phyloP scores from a whole-genome alignment of 1,140 invertebrate species.

The Chionoecetes opilio region DNA sequence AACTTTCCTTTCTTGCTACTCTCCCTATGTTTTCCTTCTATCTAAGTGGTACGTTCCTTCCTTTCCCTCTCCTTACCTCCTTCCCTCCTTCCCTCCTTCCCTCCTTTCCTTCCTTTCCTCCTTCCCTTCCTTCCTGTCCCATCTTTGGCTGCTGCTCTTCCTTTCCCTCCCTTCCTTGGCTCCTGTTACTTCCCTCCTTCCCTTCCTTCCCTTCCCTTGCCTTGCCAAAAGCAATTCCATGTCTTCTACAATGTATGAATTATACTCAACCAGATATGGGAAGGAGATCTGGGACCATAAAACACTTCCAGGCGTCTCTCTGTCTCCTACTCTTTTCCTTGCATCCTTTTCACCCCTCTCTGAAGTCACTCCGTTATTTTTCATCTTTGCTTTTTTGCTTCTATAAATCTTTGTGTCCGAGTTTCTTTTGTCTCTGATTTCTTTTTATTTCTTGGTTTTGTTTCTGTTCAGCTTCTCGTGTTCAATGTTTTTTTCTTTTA shows the following conservation, averaged over 20 bases:
- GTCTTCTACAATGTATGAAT: too few relatives aligned
- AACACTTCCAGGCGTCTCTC: neutral
- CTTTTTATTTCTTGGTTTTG: too few relatives aligned
- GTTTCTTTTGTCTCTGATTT: too few relatives aligned
- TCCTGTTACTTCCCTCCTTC: neutral
- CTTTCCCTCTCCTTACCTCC: neutral
- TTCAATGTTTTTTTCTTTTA: too few relatives aligned
- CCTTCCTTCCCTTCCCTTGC: neutral
- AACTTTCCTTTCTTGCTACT: neutral
- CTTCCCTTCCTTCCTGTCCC: constrained; percentile 21
- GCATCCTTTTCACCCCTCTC: too few relatives aligned
- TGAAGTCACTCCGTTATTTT: too few relatives aligned
- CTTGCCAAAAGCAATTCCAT: too few relatives aligned
- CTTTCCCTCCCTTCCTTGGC: constrained; percentile 41
- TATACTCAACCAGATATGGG: constrained; percentile 9
- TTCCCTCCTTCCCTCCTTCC: constrained; percentile 13
- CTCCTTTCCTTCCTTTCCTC: neutral
- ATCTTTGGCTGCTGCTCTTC: constrained; percentile 4
- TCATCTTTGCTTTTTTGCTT: too few relatives aligned
- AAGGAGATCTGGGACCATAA: too few relatives aligned
- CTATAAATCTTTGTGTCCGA: too few relatives aligned
- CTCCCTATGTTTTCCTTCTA: neutral
- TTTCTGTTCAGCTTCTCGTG: too few relatives aligned
- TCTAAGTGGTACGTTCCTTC: constrained; percentile 19
- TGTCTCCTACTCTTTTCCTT: neutral